Conservation (phyloP, 2,888 invertebrate genomes). For the Incurvaria masculella region DNA sequence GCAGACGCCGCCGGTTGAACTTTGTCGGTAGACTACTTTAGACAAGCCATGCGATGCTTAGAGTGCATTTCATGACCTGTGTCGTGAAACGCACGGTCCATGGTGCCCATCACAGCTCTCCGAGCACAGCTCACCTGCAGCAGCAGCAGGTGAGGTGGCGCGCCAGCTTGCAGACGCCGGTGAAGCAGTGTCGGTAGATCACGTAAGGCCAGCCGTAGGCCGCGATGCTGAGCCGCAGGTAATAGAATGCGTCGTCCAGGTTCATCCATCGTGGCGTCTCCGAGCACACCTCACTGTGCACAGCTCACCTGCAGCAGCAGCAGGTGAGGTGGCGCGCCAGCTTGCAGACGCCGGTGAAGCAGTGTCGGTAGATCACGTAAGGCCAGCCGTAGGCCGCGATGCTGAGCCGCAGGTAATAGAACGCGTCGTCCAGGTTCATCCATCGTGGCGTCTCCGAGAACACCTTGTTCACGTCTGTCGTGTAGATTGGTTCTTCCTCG, state of each 20-base stretch:
- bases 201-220: conserved; percentile 90
- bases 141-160: conserved; percentile 71
- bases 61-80: too few relatives aligned
- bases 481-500: conserved; percentile 65
- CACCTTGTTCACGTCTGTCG: conserved; percentile 57
- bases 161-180: conserved; percentile 70
- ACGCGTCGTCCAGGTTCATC: conserved; percentile 76
- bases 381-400: conserved; percentile 89
- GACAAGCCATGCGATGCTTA: too few relatives aligned
- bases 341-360: conserved; percentile 71
- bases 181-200: conserved; percentile 70
- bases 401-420: conserved; percentile 76
- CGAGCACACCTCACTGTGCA: conserved; percentile 63
- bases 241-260: conserved; percentile 70
- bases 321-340: conserved; percentile 67
- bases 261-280: conserved; percentile 79
- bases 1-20: conserved; percentile 73
- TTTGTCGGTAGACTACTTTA: too few relatives aligned
- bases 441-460: conserved; percentile 68
- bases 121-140: conserved; percentile 62
- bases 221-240: conserved; percentile 75
- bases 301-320: conserved; percentile 68
- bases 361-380: conserved; percentile 74
- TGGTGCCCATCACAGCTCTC: too few relatives aligned
- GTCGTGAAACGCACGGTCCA: too few relatives aligned